These are phyloP conservation scores for Huso huso DNA, from an alignment of 2,797 vertebrate genomes.

Conservation along the genomic window DNA sequence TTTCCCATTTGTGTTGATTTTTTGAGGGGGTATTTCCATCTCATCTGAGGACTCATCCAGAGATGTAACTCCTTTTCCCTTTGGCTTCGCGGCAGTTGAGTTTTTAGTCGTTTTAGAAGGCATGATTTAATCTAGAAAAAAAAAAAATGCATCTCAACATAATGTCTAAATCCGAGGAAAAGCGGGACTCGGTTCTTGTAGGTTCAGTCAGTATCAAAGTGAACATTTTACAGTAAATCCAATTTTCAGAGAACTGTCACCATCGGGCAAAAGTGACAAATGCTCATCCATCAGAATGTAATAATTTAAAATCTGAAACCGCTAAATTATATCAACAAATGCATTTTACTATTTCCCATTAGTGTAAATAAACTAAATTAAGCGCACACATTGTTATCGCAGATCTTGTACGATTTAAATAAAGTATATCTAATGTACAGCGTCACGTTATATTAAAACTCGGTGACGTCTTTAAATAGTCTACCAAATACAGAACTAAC, in stretches of 20 bases:
- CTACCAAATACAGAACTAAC: not conserved
- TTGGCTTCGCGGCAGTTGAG: constrained; percentile 63
- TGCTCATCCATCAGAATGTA: no score
- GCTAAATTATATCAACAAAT: no score
- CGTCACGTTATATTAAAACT: constrained; percentile 27
- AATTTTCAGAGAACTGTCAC: no score
- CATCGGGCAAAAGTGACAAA: no score
- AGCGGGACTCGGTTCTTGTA: no score
- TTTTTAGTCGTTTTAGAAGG: constrained; percentile 73
- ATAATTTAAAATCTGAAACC: no score
- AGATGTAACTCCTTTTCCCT: constrained; percentile 60
- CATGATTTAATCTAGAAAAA: constrained; percentile 64
- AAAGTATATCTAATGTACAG: constrained; percentile 3
- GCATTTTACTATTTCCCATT: no score
- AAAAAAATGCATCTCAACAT: constrained; percentile 23
- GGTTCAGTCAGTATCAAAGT: no score
- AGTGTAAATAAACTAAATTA: no score
- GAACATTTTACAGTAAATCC: no score
- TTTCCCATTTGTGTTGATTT: constrained; percentile 50
- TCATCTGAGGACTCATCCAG: constrained; percentile 64
- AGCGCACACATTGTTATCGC: no score
- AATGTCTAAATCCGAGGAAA: not conserved
- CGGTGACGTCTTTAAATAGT: constrained; percentile 27
- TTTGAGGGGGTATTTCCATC: constrained; percentile 54
- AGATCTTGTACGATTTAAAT: no score